These are phyloP conservation scores for Ptychadena robeensis DNA, from an alignment of 2,797 vertebrate species.

Conservation along the genomic window DNA sequence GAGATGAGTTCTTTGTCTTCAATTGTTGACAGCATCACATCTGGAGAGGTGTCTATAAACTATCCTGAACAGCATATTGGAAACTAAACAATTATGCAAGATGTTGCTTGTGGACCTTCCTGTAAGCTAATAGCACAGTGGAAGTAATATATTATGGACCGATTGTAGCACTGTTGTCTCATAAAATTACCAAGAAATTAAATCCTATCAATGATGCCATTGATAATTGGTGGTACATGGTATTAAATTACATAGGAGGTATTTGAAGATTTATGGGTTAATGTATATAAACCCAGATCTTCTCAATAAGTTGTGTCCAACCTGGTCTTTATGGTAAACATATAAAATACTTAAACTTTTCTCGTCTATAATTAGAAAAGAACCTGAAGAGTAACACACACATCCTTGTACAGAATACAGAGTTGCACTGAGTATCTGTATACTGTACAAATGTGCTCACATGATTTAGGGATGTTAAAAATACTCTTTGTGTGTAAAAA, in stretches of 20 bases:
- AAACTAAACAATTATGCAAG: constrained; percentile 68
- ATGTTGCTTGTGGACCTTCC: constrained; percentile 24
- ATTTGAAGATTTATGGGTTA: neutral
- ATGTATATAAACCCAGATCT: neutral
- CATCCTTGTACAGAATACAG: too few relatives aligned
- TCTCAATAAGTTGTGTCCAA: neutral
- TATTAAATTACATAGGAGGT: neutral
- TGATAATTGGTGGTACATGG: neutral
- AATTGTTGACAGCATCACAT: constrained; percentile 90
- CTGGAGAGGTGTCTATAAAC: constrained; percentile 76
- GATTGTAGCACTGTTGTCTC: constrained; percentile 18
- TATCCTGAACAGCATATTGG: constrained; percentile 76
- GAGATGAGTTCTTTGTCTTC: constrained; percentile 90
- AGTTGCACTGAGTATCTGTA: too few relatives aligned
- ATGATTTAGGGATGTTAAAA: too few relatives aligned
- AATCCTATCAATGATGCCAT: neutral
- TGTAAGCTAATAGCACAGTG: constrained; percentile 8
- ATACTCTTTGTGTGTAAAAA: too few relatives aligned
- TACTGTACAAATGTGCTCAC: too few relatives aligned
- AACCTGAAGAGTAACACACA: neutral
- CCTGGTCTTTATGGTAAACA: neutral
- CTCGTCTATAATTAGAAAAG: neutral
- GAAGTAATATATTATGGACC: constrained; percentile 19
- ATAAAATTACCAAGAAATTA: constrained; percentile 12
- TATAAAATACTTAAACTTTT: neutral